These are phyloP conservation scores for Arctocebus calabarensis DNA, from an alignment of 2,797 vertebrate species.

Conservation along the genomic window DNA sequence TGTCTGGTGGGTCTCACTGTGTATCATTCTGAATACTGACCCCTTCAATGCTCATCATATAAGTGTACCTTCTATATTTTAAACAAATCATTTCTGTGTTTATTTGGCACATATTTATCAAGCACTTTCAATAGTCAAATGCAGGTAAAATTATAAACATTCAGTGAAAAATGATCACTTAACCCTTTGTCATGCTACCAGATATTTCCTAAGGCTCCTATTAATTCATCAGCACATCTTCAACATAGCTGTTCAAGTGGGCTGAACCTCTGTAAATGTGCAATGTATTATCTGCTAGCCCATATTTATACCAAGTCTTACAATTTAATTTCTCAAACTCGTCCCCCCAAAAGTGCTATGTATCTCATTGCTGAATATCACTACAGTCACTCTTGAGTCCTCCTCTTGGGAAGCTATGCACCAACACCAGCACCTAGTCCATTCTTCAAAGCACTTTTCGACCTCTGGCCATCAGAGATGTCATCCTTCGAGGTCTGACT, in stretches of 20 bases:
- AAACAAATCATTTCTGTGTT: not conserved
- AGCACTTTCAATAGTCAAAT: not conserved
- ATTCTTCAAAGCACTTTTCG: no score
- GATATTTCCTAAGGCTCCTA: not conserved
- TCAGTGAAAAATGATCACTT: not conserved
- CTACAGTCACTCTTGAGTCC: no score
- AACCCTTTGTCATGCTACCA: not conserved
- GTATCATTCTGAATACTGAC: not conserved
- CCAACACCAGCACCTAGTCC: no score
- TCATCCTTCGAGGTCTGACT: no score
- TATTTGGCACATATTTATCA: not conserved
- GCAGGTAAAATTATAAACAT: not conserved
- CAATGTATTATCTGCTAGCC: not conserved
- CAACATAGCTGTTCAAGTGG: not conserved
- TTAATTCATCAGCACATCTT: not conserved
- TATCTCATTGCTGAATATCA: no score
- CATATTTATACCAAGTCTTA: not conserved
- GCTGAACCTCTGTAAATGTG: not conserved
- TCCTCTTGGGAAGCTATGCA: no score
- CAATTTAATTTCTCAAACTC: no score
- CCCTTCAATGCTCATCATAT: not conserved
- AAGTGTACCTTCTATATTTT: not conserved
- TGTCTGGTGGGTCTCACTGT: not conserved
- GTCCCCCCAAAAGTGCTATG: no score
- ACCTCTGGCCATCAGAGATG: no score